These are phyloP conservation scores for Calephelis virginiensis DNA, from an alignment of 1,140 invertebrate species.

Conservation along the genomic window DNA sequence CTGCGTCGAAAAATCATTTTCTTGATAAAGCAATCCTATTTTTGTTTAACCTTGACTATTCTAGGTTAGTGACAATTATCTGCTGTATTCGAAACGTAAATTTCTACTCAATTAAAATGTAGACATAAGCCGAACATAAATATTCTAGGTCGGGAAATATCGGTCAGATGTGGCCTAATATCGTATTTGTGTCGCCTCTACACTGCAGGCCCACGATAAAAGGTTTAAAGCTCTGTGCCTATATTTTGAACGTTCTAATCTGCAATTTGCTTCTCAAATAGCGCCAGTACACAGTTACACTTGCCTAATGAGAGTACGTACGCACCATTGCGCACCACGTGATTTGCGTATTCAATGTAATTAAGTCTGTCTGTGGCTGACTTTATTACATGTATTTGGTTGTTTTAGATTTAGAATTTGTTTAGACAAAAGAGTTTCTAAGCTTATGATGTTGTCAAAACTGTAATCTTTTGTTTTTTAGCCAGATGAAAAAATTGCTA, in stretches of 20 bases:
- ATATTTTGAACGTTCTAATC: constrained; percentile 39
- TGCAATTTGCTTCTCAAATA: constrained; percentile 34
- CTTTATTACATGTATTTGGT: constrained; percentile 7
- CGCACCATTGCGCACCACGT: constrained; percentile 19
- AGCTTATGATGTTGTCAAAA: no score
- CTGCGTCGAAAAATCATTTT: no score
- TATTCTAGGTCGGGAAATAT: constrained; percentile 30
- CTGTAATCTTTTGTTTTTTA: no score
- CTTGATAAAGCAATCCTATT: no score
- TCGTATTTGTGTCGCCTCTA: constrained; percentile 37
- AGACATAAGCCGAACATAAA: constrained; percentile 19
- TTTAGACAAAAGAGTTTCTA: no score
- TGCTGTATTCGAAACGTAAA: no score
- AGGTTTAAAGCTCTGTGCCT: constrained; percentile 44
- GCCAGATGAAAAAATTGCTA: no score
- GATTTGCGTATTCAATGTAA: constrained; percentile 22
- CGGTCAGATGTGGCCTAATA: constrained; percentile 32
- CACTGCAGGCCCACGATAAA: constrained; percentile 39
- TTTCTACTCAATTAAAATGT: background rate
- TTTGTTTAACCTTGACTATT: no score
- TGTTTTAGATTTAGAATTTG: background rate
- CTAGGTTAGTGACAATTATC: no score
- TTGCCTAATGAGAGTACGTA: constrained; percentile 32
- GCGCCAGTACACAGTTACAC: constrained; percentile 32
- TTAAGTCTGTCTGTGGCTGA: constrained; percentile 16